Percentiles rank a stretch among this genome's conserved stretches.
Conservation (phyloP, 2,888 invertebrate genomes). For the Amblyjoppa proteus region DNA sequence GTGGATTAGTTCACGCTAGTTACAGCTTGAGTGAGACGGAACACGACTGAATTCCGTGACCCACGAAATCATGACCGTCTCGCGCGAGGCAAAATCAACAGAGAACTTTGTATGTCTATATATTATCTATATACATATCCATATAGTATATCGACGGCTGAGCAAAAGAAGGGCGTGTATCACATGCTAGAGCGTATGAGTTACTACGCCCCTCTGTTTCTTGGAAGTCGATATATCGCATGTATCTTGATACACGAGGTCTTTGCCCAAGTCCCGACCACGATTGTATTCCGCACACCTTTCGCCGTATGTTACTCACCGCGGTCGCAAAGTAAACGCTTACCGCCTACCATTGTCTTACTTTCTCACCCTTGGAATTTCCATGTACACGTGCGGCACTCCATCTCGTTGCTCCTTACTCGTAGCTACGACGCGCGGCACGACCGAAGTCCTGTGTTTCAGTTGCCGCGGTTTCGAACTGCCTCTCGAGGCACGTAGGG, state of each 20-base stretch:
- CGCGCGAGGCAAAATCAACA: not conserved
- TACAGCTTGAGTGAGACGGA: not conserved
- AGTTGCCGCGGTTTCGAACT: not conserved
- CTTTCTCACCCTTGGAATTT: slow-evolving; percentile 29
- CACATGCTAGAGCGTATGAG: not conserved
- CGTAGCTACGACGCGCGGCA: not conserved
- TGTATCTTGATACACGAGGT: not conserved
- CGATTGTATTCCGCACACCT: slow-evolving; percentile 16
- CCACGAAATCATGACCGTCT: slow-evolving; percentile 30
- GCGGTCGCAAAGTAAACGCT: slow-evolving; percentile 7
- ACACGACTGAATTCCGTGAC: not conserved
- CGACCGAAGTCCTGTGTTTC: slow-evolving; percentile 14
- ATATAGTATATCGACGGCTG: not conserved
- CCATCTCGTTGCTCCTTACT: not conserved
- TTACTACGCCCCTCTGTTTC: not conserved
- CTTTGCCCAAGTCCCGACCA: not conserved
- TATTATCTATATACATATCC: not conserved
- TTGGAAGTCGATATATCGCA: not conserved
- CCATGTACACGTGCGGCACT: slow-evolving; percentile 10
- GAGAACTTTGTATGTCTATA: not conserved
- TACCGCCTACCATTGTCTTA: not conserved
- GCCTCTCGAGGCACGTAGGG: not conserved
- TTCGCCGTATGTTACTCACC: slow-evolving; percentile 20
- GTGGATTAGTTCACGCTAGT: slow-evolving; percentile 14
- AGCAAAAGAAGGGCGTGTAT: not conserved